A percentile compares a stretch with the other conserved stretches of the same genome.
Evolutionary conservation across 2,113 vertebrate genomes (phyloP).

Genomic region (Antechinus stuartii): DNA sequence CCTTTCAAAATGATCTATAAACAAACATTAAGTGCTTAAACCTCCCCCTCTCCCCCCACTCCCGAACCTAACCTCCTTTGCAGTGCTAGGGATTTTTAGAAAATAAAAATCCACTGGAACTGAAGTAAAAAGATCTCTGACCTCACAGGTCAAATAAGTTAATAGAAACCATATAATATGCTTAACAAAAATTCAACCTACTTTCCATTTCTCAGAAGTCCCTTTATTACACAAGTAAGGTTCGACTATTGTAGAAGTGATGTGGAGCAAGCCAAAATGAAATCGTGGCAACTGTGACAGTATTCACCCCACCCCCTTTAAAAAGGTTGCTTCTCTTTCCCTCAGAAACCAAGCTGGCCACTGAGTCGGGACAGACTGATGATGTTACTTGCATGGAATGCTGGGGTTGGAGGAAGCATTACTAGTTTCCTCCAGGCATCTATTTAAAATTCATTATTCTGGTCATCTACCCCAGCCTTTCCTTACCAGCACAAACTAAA

Average conservation of each 20-base stretch:
- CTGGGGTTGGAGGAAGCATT: background rate
- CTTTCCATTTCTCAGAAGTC: background rate
- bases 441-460: background rate
- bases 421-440: background rate
- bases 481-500: background rate
- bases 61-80: too few relatives aligned
- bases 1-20: background rate
- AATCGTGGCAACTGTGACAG: accelerated
- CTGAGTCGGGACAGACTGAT: too few relatives aligned
- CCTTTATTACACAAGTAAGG: background rate
- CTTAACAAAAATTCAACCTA: background rate
- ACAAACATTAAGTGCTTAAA: background rate
- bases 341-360: background rate
- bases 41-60: too few relatives aligned
- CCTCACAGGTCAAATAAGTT: background rate
- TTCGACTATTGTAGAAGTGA: background rate
- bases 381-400: background rate
- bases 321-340: background rate
- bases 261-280: background rate
- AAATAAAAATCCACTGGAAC: background rate
- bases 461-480: background rate
- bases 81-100: background rate
- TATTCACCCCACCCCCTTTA: background rate
- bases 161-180: background rate
- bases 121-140: background rate